Base-by-base conservation (phyloP, 2,797 vertebrate genomes). In the Takifugu rubripes region DNA sequence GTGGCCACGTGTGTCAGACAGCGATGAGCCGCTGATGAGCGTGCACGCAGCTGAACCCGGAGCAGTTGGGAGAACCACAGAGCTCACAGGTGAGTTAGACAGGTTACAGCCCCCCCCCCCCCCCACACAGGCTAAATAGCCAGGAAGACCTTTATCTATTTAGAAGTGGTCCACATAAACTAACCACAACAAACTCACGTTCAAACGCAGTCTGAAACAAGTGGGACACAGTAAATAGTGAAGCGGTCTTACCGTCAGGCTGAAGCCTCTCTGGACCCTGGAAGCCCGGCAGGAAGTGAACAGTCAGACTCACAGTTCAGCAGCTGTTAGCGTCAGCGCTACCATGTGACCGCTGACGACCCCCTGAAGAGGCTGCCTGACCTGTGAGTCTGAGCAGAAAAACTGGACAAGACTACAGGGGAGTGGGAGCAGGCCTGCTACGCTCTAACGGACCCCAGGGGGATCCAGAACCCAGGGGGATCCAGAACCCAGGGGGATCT, bases 81-180 rank as follows among this genome's bases (percentile, higher is more conserved):
- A 1, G 9, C 94, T 95, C 94, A 93, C 94, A 94, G 94, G 90
- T 92, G 91, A 81, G 21, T 21, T 88, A 93, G 92, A 86, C 92
- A 94, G 91, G 93, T 92, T 93, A 93, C 93, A 91, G 86, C 91
- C 85, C 92, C 93, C 93, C 92, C 92, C 91, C 91, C 92, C 91
- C 33, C 6, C 93, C 93, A 93, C 92, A 92, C 91, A 92, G 91
- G 92, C 91, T 94, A 95, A 79, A 92, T 50, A 85, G 71, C 91
- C 87, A 88, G 86, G 86, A 90, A 76, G 63, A 54, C 59, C 25
- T 64, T 65, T 0, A 65, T 75, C 70, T 51, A 64, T 63, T 52
- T 48, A 78, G 42, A 74, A 44, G 60, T 76, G 60, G 74, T 51
- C 56, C 51, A 77, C 45, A 81, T 33, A 52, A 65, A 72, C 25